phyloP scores from a whole-genome alignment of 2,113 vertebrate species.

The Mormyrus lacerda region DNA sequence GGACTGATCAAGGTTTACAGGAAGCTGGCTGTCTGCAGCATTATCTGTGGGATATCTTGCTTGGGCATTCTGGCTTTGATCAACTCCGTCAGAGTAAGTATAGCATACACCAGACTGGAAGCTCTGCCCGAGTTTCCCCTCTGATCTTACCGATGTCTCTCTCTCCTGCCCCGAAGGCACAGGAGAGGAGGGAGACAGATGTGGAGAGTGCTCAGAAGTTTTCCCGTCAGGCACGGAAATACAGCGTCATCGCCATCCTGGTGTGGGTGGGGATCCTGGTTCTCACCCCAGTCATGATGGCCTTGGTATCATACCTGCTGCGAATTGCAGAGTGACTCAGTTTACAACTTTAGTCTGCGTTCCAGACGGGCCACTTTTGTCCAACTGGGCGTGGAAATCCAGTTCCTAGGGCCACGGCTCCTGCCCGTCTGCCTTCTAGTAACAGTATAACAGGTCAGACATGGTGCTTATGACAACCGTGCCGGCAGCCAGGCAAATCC shows the following conservation, averaged over 20 bases:
- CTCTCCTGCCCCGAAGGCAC: conserved; percentile 46
- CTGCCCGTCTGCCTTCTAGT: not conserved
- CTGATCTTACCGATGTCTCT: not conserved
- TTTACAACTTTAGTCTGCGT: not conserved
- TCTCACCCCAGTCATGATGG: conserved; percentile 43
- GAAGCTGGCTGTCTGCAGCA: conserved; percentile 63
- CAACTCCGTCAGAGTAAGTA: conserved; percentile 57
- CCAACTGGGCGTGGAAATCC: not conserved
- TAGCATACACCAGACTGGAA: not conserved
- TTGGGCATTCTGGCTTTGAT: conserved; percentile 65
- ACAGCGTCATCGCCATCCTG: conserved; percentile 53
- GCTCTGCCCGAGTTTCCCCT: not conserved
- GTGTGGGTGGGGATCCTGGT: conserved; percentile 46
- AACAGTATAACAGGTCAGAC: not conserved
- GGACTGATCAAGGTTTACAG: conserved; percentile 40
- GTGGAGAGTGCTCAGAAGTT: conserved; percentile 33
- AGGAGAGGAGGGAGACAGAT: conserved; percentile 42
- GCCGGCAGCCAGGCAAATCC: not conserved
- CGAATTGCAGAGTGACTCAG: conserved; percentile 55
- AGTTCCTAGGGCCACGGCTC: not conserved
- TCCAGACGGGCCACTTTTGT: not conserved
- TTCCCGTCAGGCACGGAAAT: conserved; percentile 43
- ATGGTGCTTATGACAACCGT: not conserved
- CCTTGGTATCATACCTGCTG: conserved; percentile 62
- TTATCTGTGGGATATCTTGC: conserved; percentile 73